These are phyloP conservation scores for Callimorpha dominula DNA, from an alignment of 2,888 invertebrate species.

Conservation along the genomic window DNA sequence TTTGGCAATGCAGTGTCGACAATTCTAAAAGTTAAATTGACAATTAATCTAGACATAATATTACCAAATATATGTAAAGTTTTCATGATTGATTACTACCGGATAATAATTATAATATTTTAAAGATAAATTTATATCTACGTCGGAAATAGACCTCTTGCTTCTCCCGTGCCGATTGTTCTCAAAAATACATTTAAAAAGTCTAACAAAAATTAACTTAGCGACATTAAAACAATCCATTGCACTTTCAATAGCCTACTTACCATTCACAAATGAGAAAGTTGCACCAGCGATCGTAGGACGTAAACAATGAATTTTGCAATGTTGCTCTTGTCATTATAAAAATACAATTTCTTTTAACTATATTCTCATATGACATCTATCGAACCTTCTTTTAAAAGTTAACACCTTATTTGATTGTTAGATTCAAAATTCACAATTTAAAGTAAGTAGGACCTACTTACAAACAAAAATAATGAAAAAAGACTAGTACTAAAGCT, in stretches of 20 bases:
- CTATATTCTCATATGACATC: not conserved
- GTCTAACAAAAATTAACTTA: not conserved
- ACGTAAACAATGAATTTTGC: not conserved
- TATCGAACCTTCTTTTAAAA: not conserved
- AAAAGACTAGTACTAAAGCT: no score
- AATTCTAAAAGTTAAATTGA: not conserved
- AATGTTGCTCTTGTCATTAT: not conserved
- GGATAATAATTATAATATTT: not conserved
- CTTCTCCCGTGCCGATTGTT: not conserved
- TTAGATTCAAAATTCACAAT: no score
- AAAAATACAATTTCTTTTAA: not conserved
- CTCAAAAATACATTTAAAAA: not conserved
- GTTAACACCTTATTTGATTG: not conserved
- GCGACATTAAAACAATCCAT: conserved; percentile 8
- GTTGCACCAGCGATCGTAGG: conserved; percentile 15
- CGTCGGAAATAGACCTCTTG: no score
- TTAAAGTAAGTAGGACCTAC: no score
- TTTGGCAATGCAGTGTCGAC: no score
- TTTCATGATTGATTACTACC: no score
- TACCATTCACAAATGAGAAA: conserved; percentile 43
- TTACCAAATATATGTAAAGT: not conserved
- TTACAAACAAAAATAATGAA: no score
- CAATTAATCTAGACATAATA: not conserved
- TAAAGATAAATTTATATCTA: not conserved
- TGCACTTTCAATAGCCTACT: conserved; percentile 39